Base-by-base conservation (phyloP, 2,113 vertebrate genomes). In the Lynx canadensis region DNA sequence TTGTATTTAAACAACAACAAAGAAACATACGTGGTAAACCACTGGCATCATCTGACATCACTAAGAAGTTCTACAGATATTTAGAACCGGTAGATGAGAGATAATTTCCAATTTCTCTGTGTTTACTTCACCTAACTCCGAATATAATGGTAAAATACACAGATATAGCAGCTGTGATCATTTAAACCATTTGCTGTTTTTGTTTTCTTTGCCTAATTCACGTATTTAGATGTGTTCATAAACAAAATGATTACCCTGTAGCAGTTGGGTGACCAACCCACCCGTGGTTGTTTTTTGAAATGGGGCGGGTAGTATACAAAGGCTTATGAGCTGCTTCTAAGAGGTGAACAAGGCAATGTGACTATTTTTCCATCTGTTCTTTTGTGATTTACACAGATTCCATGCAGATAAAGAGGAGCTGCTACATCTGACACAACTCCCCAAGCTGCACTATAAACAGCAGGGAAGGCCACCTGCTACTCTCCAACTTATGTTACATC, bases 391-490 rank as follows among this genome's bases (percentile, higher is more conserved):
- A 98, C 97, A 94, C 95, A 98, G 98, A 98, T 98, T 98, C 98
- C 98, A 98, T 69, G 97, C 97, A 98, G 98, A 98, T 98, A 98
- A 98, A 98, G 98, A 99, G 97, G 97, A 97, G 76, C 79, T 97
- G 94, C 97, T 98, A 87, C 97, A 98, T 98, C 98, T 98, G 98
- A 99, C 96, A 98, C 96, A 97, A 95, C 98, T 98, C 98, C 98
- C 97, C 69, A 88, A 92, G 97, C 97, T 95, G 87, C 96, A 87
- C 89, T 95, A 94, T 97, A 98, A 99, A 98, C 98, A 99, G 98
- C 98, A 98, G 97, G 98, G 98, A 98, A 97, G 98, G 96, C 98
- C 98, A 99, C 99, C 98, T 98, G 99, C 98, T 98, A 98, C 96
- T 98, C 76, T 97, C 89, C 98, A 98, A 97, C 96, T 98, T 97